Conservation (phyloP, 2,113 vertebrate genomes). For the Hepsetus odoe region DNA sequence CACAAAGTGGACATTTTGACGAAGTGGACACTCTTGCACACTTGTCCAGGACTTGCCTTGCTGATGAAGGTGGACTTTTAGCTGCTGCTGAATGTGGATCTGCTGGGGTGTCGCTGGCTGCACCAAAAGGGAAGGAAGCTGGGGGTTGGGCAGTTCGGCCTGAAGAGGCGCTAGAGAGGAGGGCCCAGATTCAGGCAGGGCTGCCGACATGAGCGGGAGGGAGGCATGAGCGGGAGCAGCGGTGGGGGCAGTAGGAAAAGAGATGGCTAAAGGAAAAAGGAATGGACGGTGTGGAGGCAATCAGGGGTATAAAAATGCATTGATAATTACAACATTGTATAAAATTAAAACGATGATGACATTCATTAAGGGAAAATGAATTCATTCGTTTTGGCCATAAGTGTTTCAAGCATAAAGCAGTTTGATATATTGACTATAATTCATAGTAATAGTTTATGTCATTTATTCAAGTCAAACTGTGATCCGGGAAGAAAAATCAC, state of each 20-base stretch:
- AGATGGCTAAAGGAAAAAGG: constrained; percentile 48
- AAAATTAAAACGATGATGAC: too few species aligned
- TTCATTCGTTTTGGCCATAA: too few species aligned
- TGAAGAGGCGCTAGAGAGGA: neutral
- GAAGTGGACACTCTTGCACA: neutral
- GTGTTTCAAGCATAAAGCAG: too few species aligned
- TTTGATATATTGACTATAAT: too few species aligned
- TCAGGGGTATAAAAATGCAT: neutral
- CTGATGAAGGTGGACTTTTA: constrained; percentile 71
- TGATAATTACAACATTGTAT: too few species aligned
- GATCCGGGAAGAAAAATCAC: too few species aligned
- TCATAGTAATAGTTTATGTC: too few species aligned
- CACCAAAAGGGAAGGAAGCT: constrained; percentile 15
- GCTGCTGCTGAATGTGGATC: constrained; percentile 75
- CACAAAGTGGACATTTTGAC: too few species aligned
- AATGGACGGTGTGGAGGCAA: neutral
- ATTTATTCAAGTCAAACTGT: too few species aligned
- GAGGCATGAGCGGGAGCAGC: neutral
- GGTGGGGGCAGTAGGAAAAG: constrained; percentile 45
- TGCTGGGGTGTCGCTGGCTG: constrained; percentile 63
- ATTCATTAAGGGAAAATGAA: too few species aligned
- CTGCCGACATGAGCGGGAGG: constrained; percentile 27
- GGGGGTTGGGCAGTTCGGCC: constrained; percentile 49
- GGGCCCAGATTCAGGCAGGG: constrained; percentile 39
- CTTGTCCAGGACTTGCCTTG: constrained; percentile 57